Evolutionary conservation across 2,797 vertebrate genomes (phyloP).

Genomic region (Scolopax rusticola): DNA sequence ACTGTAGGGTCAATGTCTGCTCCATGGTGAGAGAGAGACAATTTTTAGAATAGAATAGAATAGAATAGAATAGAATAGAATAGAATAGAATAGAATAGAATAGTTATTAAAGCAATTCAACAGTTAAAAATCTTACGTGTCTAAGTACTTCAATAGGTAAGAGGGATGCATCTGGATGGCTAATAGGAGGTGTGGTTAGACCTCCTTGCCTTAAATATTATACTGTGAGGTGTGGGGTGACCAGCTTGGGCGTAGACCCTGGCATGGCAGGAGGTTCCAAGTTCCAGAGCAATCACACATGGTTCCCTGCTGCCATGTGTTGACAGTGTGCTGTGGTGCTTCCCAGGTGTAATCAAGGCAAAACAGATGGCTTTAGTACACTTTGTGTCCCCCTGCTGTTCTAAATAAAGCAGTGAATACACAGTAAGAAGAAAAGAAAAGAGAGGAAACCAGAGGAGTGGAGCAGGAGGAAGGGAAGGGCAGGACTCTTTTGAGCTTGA

Average conservation of each 20-base stretch:
- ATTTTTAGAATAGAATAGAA: background rate
- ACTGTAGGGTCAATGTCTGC: background rate
- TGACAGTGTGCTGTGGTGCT: rapidly evolving
- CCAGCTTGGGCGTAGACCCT: background rate
- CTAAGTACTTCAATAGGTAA: background rate
- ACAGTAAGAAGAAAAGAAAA: background rate
- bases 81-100: background rate
- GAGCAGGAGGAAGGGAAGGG: background rate
- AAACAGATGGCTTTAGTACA: background rate
- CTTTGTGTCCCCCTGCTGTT: background rate
- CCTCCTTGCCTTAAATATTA: background rate
- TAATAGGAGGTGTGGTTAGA: background rate
- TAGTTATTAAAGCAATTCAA: background rate
- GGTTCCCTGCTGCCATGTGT: rapidly evolving
- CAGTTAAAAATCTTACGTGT: background rate
- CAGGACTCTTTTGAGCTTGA: background rate
- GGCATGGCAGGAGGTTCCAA: background rate
- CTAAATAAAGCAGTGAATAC: background rate
- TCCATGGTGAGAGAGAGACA: background rate
- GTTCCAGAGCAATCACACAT: background rate
- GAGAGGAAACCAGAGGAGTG: background rate
- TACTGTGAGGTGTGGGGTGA: background rate
- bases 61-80: background rate
- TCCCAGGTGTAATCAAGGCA: background rate
- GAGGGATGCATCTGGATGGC: background rate